Conservation (phyloP, 2,888 invertebrate genomes). For the Caenorhabditis sp. region DNA sequence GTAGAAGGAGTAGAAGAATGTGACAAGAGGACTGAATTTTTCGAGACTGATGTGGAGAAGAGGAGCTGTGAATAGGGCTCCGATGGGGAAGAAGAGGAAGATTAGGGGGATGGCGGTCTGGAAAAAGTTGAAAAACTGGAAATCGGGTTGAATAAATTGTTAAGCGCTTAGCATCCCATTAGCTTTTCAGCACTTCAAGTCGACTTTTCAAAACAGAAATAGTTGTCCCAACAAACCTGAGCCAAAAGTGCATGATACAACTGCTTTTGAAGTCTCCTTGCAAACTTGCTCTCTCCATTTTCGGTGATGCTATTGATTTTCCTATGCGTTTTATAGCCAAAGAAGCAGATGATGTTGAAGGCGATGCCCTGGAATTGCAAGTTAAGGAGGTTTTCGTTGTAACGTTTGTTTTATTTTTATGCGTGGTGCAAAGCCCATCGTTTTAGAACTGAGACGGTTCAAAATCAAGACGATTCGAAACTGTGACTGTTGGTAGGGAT, state of each 20-base stretch:
- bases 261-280: constrained; percentile 37
- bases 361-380: neutral
- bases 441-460: too few relatives aligned
- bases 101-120: constrained; percentile 29
- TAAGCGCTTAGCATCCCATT: too few relatives aligned
- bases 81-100: constrained; percentile 32
- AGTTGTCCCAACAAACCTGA: constrained; percentile 5
- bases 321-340: constrained; percentile 4
- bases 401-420: too few relatives aligned
- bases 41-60: constrained; percentile 5
- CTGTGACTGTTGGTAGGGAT: too few relatives aligned
- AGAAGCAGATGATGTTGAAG: neutral
- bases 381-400: too few relatives aligned
- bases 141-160: too few relatives aligned
- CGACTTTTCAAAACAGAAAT: neutral
- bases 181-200: too few relatives aligned
- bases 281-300: constrained; percentile 23
- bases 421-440: too few relatives aligned
- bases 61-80: constrained; percentile 8
- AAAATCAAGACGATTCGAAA: too few relatives aligned
- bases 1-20: constrained; percentile 46
- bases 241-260: constrained; percentile 46
- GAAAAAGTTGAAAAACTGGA: too few relatives aligned
- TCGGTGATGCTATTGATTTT: neutral
- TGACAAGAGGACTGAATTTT: constrained; percentile 2